These are phyloP conservation scores for Drosophila anceps DNA, from an alignment of 2,888 invertebrate species.

Conservation along the genomic window DNA sequence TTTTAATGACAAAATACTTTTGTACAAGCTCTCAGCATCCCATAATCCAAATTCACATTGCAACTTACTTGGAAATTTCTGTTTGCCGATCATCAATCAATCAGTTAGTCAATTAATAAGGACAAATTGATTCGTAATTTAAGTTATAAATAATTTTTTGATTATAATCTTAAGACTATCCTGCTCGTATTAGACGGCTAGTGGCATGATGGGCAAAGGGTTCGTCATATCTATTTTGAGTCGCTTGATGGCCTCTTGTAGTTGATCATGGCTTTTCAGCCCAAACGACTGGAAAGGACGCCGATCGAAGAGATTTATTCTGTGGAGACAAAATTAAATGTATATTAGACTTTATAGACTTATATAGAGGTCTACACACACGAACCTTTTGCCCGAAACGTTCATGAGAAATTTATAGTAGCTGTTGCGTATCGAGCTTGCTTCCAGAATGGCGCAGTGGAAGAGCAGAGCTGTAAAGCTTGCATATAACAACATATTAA, in stretches of 20 bases:
- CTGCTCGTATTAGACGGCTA: conserved; percentile 34
- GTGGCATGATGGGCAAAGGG: conserved; percentile 38
- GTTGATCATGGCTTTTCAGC: conserved; percentile 48
- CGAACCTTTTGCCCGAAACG: conserved; percentile 89
- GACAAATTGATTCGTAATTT: not conserved
- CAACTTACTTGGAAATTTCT: not conserved
- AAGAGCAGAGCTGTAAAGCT: conserved; percentile 91
- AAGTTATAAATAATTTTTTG: conserved; percentile 1
- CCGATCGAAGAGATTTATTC: conserved; percentile 56
- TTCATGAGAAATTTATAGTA: conserved; percentile 92
- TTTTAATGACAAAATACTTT: not conserved
- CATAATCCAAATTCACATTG: not conserved
- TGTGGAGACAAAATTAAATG: not conserved
- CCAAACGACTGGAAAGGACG: conserved; percentile 54
- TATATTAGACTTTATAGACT: not conserved
- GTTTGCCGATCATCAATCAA: not conserved
- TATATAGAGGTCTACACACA: not conserved
- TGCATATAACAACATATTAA: conserved; percentile 88
- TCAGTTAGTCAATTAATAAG: not conserved
- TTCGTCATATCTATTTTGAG: conserved; percentile 56
- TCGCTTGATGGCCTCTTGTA: conserved; percentile 39
- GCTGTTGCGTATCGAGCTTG: conserved; percentile 90
- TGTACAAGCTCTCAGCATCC: not conserved
- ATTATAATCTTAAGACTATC: conserved; percentile 5
- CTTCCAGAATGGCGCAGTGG: conserved; percentile 91